These are phyloP conservation scores for Catocala fraxini DNA, from an alignment of 2,888 invertebrate species.

Conservation along the genomic window DNA sequence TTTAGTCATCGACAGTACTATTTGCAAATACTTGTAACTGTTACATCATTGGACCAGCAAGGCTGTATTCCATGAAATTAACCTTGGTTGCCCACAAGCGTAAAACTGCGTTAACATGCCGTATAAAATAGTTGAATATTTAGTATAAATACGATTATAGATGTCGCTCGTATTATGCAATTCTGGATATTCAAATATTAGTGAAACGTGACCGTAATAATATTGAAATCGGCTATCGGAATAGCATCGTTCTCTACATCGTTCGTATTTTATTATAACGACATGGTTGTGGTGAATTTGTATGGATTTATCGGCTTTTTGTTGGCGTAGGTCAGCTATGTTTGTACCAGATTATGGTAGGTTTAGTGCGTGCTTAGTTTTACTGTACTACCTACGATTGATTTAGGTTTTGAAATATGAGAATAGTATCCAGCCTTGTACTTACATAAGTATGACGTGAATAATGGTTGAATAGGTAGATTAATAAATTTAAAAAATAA, in stretches of 20 bases:
- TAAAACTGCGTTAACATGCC: constrained; percentile 4
- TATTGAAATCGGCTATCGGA: constrained; percentile 48
- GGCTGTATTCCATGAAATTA: no score
- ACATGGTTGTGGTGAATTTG: constrained; percentile 41
- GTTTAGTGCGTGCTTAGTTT: neutral
- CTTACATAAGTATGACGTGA: no score
- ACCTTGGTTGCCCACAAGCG: no score
- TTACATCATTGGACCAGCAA: no score
- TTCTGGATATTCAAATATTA: constrained; percentile 70
- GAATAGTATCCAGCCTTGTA: no score
- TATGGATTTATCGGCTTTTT: constrained; percentile 44
- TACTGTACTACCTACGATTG: neutral
- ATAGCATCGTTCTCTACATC: constrained; percentile 51
- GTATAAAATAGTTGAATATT: constrained; percentile 22
- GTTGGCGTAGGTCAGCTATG: constrained; percentile 23
- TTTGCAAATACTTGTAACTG: no score
- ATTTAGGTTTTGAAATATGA: neutral
- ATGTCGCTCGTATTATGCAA: constrained; percentile 58
- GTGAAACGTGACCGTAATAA: constrained; percentile 72
- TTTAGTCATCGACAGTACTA: no score
- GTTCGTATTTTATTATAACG: constrained; percentile 43
- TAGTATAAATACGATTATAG: constrained; percentile 59
- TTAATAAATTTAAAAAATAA: no score
- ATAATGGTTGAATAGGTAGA: no score
- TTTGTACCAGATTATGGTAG: constrained; percentile 4